Evolutionary conservation across 1,140 invertebrate species (phyloP).

Genomic region (Drosophila littoralis): DNA sequence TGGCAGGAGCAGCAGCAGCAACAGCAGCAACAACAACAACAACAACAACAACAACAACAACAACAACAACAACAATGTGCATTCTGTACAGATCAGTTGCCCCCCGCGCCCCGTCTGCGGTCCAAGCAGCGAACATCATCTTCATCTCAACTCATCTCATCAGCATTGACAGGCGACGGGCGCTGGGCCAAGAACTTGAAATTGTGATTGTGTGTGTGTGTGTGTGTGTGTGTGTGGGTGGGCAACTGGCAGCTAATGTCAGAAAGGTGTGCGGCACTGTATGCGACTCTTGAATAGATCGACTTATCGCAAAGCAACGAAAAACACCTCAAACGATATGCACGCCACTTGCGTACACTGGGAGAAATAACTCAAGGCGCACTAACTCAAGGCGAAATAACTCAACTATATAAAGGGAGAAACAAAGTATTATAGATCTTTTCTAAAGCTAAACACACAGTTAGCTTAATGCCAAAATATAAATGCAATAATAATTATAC

Average conservation of each 20-base stretch:
- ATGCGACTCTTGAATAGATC: conserved; percentile 11
- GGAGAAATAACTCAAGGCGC: conserved; percentile 11
- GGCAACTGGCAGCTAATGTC: conserved; percentile 23
- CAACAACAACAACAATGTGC: conserved; percentile 16
- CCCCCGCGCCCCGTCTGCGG: neutral
- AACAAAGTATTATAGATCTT: too few relatives aligned
- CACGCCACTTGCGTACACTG: conserved; percentile 10
- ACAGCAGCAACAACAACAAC: neutral
- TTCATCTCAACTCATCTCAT: conserved; percentile 4
- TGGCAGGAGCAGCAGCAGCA: conserved; percentile 10
- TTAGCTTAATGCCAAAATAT: too few relatives aligned
- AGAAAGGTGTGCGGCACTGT: conserved; percentile 24
- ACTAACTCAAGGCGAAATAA: conserved; percentile 23
- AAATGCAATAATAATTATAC: too few relatives aligned
- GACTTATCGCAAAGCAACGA: conserved; percentile 21
- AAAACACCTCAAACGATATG: conserved; percentile 13
- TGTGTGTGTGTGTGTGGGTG: conserved; percentile 17
- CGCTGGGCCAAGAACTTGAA: conserved; percentile 79
- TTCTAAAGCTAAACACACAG: too few relatives aligned
- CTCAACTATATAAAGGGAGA: too few relatives aligned
- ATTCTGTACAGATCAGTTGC: conserved; percentile 52
- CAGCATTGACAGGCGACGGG: conserved; percentile 58
- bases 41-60: conserved; percentile 12
- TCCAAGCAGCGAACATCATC: conserved; percentile 30
- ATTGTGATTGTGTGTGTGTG: conserved; percentile 36